Conservation (phyloP, 1,140 invertebrate species). For the Dendroctonus valens region DNA sequence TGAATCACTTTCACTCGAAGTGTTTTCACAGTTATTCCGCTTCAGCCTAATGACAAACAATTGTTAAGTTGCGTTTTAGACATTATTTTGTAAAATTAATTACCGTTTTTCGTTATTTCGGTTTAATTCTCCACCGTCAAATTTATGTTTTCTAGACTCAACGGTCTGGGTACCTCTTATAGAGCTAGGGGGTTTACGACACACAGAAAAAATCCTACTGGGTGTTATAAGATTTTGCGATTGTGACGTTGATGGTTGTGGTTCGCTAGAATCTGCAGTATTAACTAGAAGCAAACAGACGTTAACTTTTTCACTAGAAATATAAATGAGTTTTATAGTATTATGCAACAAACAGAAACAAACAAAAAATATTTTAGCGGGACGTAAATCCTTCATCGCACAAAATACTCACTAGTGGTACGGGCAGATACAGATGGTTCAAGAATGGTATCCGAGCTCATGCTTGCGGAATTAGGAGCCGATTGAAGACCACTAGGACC, state of each 20-base stretch:
- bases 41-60: constrained; percentile 5
- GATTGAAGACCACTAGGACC: constrained; percentile 24
- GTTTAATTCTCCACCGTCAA: constrained; percentile 8
- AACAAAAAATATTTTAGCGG: too few relatives aligned
- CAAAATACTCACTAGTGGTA: too few relatives aligned
- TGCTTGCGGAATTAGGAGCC: neutral
- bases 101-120: constrained; percentile 33
- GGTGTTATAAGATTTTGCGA: constrained; percentile 38
- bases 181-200: constrained; percentile 36
- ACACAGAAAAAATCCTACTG: constrained; percentile 39
- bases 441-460: too few relatives aligned
- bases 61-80: neutral
- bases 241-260: constrained; percentile 16
- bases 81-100: neutral
- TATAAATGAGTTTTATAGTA: too few relatives aligned
- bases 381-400: too few relatives aligned
- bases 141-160: constrained; percentile 40
- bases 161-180: constrained; percentile 38
- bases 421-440: too few relatives aligned
- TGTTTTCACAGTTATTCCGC: constrained; percentile 10
- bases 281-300: too few relatives aligned
- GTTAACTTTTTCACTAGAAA: too few relatives aligned
- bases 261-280: neutral
- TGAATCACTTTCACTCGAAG: constrained; percentile 12
- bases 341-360: too few relatives aligned